Conservation (phyloP, 2,113 vertebrate species). For the Pachyramphus minor region DNA sequence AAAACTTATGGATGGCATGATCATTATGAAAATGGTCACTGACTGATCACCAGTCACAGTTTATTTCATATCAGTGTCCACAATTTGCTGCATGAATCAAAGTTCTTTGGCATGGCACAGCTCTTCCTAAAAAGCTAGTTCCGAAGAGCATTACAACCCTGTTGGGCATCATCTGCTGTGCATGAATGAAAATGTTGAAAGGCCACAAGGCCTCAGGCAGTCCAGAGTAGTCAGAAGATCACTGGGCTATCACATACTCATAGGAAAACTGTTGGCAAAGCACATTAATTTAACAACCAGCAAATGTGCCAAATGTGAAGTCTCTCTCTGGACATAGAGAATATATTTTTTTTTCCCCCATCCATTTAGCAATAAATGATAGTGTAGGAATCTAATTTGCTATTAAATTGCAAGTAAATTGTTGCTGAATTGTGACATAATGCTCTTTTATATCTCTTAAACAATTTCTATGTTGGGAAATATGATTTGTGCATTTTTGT, state of each 20-base stretch:
- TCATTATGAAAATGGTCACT: constrained; percentile 89
- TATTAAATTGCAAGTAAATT: constrained; percentile 61
- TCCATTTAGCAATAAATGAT: constrained; percentile 55
- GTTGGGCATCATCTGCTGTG: constrained; percentile 55
- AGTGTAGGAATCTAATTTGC: constrained; percentile 44
- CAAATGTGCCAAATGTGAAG: constrained; percentile 36
- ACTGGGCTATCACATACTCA: neutral
- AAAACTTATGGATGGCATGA: constrained; percentile 84
- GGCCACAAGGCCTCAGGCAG: constrained; percentile 54
- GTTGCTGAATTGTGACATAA: constrained; percentile 47
- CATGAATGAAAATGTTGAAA: constrained; percentile 41
- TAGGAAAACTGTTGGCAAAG: constrained; percentile 41
- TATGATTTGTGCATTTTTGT: constrained; percentile 15
- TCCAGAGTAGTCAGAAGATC: constrained; percentile 61
- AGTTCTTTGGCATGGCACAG: constrained; percentile 63
- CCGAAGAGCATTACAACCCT: constrained; percentile 53
- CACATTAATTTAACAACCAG: constrained; percentile 57
- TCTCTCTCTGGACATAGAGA: constrained; percentile 9
- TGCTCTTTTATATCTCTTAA: constrained; percentile 32
- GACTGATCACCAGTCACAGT: constrained; percentile 87
- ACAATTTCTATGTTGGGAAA: constrained; percentile 27
- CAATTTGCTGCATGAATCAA: constrained; percentile 65
- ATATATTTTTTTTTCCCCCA: neutral
- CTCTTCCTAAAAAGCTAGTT: constrained; percentile 67
- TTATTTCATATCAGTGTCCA: constrained; percentile 79